phyloP scores from a whole-genome alignment of 2,888 invertebrate genomes.

The Hydropsyche betteni region DNA sequence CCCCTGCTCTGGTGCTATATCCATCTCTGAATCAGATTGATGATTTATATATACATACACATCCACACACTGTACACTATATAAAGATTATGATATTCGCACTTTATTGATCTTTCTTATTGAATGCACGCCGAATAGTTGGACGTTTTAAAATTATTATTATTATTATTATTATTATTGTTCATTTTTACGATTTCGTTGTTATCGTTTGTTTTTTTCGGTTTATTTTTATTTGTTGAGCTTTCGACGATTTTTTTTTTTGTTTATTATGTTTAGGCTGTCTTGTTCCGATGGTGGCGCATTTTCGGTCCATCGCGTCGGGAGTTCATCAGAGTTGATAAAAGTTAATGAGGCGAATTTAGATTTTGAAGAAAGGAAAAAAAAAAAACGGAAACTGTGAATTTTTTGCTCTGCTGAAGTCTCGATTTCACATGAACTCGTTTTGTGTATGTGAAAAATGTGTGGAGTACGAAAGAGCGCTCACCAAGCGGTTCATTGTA shows the following conservation, averaged over 20 bases:
- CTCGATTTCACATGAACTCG: slow-evolving; percentile 1
- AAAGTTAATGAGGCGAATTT: slow-evolving; percentile 32
- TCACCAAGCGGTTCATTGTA: slow-evolving; percentile 10
- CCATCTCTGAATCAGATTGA: neutral
- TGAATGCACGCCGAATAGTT: slow-evolving; percentile 50
- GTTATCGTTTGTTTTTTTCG: slow-evolving; percentile 57
- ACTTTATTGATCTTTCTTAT: neutral
- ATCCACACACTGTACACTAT: slow-evolving; percentile 22
- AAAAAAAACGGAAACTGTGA: neutral
- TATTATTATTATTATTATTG: slow-evolving; percentile 61
- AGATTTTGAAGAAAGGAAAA: neutral
- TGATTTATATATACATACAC: slow-evolving; percentile 7
- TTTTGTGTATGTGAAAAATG: neutral
- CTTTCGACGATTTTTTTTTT: slow-evolving; percentile 55
- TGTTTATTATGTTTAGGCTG: slow-evolving; percentile 60
- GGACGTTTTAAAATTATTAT: slow-evolving; percentile 49
- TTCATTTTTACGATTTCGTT: slow-evolving; percentile 64
- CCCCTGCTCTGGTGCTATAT: slow-evolving; percentile 52
- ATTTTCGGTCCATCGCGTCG: slow-evolving; percentile 61
- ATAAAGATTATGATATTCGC: slow-evolving; percentile 9
- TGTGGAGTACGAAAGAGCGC: slow-evolving; percentile 14
- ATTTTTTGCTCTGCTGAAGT: slow-evolving; percentile 11
- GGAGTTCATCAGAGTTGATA: slow-evolving; percentile 57
- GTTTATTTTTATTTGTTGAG: slow-evolving; percentile 55
- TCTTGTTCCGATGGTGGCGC: slow-evolving; percentile 60